These are phyloP conservation scores for Lanius collurio DNA, from an alignment of 2,113 vertebrate genomes.

Conservation along the genomic window DNA sequence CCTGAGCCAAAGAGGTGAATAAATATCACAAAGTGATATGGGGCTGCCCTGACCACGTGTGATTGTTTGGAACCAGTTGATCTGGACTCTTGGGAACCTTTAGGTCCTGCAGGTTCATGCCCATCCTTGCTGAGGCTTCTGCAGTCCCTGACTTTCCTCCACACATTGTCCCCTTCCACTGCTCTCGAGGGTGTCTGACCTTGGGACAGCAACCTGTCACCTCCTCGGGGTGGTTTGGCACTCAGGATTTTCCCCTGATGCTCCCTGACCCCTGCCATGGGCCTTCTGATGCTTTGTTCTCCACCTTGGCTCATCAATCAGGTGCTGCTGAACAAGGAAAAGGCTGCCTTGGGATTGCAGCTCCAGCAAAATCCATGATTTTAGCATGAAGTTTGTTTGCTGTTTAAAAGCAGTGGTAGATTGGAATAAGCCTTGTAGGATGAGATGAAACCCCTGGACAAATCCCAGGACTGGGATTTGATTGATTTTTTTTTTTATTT, in stretches of 20 bases:
- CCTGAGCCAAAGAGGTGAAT: not conserved
- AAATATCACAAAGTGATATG: accelerated
- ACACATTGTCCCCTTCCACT: accelerated
- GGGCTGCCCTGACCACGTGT: accelerated
- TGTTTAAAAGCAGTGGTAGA: not conserved
- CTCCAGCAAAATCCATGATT: not conserved
- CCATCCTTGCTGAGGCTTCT: not conserved
- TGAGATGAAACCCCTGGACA: not conserved
- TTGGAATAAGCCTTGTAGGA: not conserved
- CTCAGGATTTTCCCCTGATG: not conserved
- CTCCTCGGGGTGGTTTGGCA: not conserved
- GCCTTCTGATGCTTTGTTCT: not conserved
- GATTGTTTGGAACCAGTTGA: not conserved
- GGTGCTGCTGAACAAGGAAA: not conserved
- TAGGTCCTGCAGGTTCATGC: not conserved
- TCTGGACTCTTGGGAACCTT: not conserved
- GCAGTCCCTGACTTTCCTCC: not conserved
- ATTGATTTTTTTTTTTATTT: too few species aligned
- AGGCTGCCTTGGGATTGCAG: not conserved
- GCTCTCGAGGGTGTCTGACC: not conserved
- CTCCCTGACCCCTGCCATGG: not conserved
- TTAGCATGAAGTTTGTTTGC: not conserved
- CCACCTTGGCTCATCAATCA: not conserved
- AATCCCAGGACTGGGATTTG: not conserved
- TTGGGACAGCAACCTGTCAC: not conserved